Evolutionary conservation across 2,113 vertebrate genomes (phyloP).

Genomic region (Elachura formosa): DNA sequence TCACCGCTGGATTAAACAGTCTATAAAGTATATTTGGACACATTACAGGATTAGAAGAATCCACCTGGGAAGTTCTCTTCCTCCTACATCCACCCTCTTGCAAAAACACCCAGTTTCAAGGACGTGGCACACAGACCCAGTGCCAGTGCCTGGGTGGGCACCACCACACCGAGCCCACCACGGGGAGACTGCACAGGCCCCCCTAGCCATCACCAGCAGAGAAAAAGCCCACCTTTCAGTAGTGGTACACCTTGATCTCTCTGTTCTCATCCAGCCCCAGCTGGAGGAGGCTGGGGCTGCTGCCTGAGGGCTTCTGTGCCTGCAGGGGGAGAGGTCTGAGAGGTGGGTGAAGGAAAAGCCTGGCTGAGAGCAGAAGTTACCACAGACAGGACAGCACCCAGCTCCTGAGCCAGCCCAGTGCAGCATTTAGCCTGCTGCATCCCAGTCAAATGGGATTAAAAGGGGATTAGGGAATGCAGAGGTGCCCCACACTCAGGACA

Average conservation of each 20-base stretch:
- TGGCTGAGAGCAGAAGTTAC: not conserved
- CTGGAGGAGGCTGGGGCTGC: slow-evolving; percentile 72
- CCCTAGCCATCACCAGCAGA: not conserved
- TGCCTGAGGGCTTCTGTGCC: slow-evolving; percentile 29
- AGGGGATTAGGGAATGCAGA: not conserved
- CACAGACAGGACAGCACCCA: not conserved
- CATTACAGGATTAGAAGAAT: slow-evolving; percentile 16
- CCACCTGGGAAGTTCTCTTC: not conserved
- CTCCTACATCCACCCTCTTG: not conserved
- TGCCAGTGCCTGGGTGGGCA: not conserved
- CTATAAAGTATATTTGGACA: slow-evolving; percentile 41
- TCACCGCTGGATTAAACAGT: slow-evolving; percentile 36
- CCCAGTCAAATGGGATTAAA: not conserved
- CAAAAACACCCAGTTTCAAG: not conserved
- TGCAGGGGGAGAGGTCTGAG: slow-evolving; percentile 76
- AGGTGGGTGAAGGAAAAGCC: slow-evolving; percentile 74
- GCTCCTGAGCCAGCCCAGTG: not conserved
- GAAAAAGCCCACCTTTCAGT: slow-evolving; percentile 41
- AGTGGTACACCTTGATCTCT: slow-evolving; percentile 83
- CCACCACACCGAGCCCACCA: fast-evolving
- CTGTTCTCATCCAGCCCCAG: slow-evolving; percentile 85
- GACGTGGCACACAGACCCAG: not conserved
- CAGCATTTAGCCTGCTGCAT: not conserved
- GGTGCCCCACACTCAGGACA: not conserved
- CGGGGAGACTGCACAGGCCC: fast-evolving